Base-by-base conservation (phyloP, 2,888 invertebrate genomes). In the Spatulosminthurus flaviceps region DNA sequence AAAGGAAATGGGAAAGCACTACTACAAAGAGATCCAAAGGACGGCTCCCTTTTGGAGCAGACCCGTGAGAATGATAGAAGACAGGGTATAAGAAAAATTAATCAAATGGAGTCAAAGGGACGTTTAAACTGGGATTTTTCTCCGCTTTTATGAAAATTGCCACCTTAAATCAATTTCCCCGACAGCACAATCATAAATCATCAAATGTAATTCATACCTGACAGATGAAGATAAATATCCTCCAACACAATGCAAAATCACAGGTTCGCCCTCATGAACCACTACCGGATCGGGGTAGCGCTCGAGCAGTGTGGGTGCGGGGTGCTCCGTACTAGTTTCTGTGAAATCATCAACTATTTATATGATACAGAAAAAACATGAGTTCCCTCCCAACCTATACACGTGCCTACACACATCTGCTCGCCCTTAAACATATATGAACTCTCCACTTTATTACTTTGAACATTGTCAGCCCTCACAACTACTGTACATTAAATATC, bases 201-300 rank as follows among this genome's bases (percentile, higher is more conserved):
- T 51, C 7, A n/a, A 64, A 11, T 26, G 64, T 64, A 64, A 64
- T 64, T 64, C 64, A 26, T 72, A 78, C 78, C 72, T 78, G 64
- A 78, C 78, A 66, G 42, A 51, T n/a, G 64, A 51, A 61, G 72
- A 61, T 28, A 24, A 42, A 34, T 78, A 78, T 11, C 43, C 73
- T 9, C 74, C 74, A 41, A 60, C 81, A 81, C 84, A 84, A 81
- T 84, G 83, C 71, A 84, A 80, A 72, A 84, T 82, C 69, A 84
- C 79, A 61, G 84, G 81, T 76, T 82, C 81, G 43, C 83, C 83
- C 43, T 83, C 83, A n/a, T 81, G 78, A 76, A 83, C 81, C 43
- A 82, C 81, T 74, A 84, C 81, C 26, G 83, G 82, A 1, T 81
- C 82, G 19, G 83, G 83, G 79, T 82, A 84, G 78, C 82, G 81